A percentile compares a stretch with the other conserved stretches of the same genome.
Evolutionary conservation across 2,888 invertebrate genomes (phyloP).

Genomic region (Dryocosmus kuriphilus): DNA sequence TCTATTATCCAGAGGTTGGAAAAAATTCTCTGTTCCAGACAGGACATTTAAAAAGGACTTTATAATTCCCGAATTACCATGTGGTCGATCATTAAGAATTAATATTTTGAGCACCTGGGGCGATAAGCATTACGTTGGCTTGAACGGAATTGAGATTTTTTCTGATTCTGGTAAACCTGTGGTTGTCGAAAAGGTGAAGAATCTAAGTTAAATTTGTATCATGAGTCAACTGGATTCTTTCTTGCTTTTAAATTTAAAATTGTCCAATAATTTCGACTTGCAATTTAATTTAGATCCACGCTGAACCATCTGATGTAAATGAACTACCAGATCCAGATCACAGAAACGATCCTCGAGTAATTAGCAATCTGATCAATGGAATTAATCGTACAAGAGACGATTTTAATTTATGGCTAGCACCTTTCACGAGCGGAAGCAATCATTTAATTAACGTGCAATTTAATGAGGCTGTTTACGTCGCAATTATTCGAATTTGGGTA

Average conservation of each 20-base stretch:
- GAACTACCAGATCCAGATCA: slow-evolving; percentile 85
- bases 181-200: slow-evolving; percentile 81
- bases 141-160: slow-evolving; percentile 89
- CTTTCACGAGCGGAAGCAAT: slow-evolving; percentile 81
- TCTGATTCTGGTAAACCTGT: slow-evolving; percentile 82
- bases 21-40: slow-evolving; percentile 46
- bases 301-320: slow-evolving; percentile 81
- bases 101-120: slow-evolving; percentile 89
- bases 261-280: not conserved
- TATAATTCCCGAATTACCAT: slow-evolving; percentile 87
- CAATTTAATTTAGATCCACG: slow-evolving; percentile 77
- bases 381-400: slow-evolving; percentile 88
- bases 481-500: slow-evolving; percentile 86
- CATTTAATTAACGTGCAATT: slow-evolving; percentile 83
- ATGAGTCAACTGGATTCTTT: slow-evolving; percentile 32
- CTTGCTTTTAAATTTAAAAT: not conserved
- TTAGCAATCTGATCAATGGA: slow-evolving; percentile 84
- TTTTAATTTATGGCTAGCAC: slow-evolving; percentile 87
- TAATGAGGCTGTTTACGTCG: slow-evolving; percentile 79
- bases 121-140: slow-evolving; percentile 87
- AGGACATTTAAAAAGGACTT: slow-evolving; percentile 78
- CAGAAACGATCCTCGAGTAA: slow-evolving; percentile 81
- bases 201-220: not conserved
- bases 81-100: slow-evolving; percentile 83
- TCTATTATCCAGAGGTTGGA: not conserved